Conservation (phyloP, 1,140 invertebrate genomes). For the Antheraea mylitta region DNA sequence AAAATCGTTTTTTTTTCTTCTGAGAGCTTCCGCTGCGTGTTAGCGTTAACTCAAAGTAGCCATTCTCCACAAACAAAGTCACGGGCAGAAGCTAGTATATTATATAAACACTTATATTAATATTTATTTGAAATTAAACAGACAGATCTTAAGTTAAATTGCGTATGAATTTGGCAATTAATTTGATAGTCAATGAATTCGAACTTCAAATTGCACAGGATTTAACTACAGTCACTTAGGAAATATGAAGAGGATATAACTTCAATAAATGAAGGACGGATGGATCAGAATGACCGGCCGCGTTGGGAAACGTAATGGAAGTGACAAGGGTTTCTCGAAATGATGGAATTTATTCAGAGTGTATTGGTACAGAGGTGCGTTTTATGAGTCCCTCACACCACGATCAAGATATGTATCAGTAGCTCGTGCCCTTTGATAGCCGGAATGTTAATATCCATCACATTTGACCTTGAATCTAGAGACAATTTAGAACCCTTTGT, state of each 20-base stretch:
- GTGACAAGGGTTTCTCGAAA: conserved; percentile 73
- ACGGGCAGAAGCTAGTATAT: too few species aligned
- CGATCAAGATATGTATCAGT: conserved; percentile 48
- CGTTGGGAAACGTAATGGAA: conserved; percentile 61
- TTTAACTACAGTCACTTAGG: conserved; percentile 48
- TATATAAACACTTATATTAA: too few species aligned
- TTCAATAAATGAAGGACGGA: conserved; percentile 62
- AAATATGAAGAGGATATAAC: conserved; percentile 67
- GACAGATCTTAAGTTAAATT: neutral
- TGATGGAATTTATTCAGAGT: conserved; percentile 65
- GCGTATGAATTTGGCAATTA: conserved; percentile 12
- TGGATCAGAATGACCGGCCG: conserved; percentile 47
- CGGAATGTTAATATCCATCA: conserved; percentile 1
- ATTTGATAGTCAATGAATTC: conserved; percentile 33
- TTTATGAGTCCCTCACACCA: conserved; percentile 46
- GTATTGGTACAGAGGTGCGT: conserved; percentile 47
- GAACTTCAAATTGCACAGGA: conserved; percentile 47
- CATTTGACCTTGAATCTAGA: conserved; percentile 9
- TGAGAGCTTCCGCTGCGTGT: too few species aligned
- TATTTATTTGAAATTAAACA: neutral
- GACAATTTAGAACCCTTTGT: conserved; percentile 8
- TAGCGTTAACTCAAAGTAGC: too few species aligned
- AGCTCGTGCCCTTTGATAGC: conserved; percentile 23
- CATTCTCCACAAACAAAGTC: too few species aligned
- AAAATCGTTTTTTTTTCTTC: too few species aligned